Evolutionary conservation across 2,888 invertebrate genomes (phyloP).

Genomic region (Seladonia tumulorum): DNA sequence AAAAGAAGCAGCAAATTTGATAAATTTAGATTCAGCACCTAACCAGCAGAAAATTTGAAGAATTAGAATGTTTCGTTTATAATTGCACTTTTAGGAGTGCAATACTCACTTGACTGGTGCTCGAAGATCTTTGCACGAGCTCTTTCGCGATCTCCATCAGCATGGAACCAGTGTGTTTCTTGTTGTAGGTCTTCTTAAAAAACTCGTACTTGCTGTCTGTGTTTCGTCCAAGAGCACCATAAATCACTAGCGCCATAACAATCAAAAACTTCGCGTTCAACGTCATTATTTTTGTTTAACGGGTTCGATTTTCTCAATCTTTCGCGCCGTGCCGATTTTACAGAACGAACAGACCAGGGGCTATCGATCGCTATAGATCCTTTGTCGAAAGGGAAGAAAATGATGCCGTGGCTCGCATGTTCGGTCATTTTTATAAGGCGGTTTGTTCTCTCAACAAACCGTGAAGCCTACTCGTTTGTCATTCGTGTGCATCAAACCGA

Average conservation of each 20-base stretch:
- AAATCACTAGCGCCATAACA: conserved; percentile 36
- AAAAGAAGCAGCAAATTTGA: conserved; percentile 92
- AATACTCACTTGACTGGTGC: conserved; percentile 86
- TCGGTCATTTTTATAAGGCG: conserved; percentile 59
- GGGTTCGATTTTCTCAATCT: background rate
- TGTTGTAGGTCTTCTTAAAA: conserved; percentile 20
- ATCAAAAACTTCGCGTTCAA: conserved; percentile 39
- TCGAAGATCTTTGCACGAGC: conserved; percentile 88
- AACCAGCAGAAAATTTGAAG: conserved; percentile 34
- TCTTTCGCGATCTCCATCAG: conserved; percentile 88
- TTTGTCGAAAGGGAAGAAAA: conserved; percentile 19
- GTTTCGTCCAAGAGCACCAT: conserved; percentile 46
- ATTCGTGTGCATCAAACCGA: conserved; percentile 61
- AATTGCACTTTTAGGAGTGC: background rate
- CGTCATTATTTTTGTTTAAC: background rate
- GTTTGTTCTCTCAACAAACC: conserved; percentile 52
- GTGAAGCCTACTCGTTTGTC: conserved; percentile 51
- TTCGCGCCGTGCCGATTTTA: background rate
- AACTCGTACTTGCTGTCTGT: conserved; percentile 47
- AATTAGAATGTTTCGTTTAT: background rate
- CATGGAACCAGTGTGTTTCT: conserved; percentile 83
- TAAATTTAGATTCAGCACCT: conserved; percentile 92
- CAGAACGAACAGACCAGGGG: background rate
- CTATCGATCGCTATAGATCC: background rate
- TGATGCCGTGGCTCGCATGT: conserved; percentile 28